Evolutionary conservation across 1,140 invertebrate species (phyloP).

Genomic region (Cotesia chilonis): DNA sequence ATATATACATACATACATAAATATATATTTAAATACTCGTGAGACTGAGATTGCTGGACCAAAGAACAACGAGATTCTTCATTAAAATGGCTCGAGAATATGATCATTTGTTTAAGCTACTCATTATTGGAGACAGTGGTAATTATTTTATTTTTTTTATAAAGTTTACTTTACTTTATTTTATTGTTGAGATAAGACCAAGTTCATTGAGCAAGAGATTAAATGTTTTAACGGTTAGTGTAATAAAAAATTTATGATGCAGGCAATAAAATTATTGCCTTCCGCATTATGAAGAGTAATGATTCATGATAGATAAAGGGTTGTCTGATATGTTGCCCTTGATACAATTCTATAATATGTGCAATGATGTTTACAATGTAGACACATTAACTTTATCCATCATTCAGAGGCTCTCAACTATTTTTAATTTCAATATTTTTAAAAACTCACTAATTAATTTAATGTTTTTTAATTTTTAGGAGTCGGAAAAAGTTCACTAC

Average conservation of each 20-base stretch:
- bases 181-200: no score
- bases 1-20: constrained; percentile 21
- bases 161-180: not conserved
- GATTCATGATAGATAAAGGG: constrained; percentile 3
- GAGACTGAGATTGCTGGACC: constrained; percentile 35
- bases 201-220: no score
- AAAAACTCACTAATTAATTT: not conserved
- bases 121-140: constrained; percentile 98
- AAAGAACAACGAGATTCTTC: constrained; percentile 15
- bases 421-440: not conserved
- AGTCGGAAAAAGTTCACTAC: constrained; percentile 96
- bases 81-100: constrained; percentile 86
- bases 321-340: constrained; percentile 24
- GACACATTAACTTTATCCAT: constrained; percentile 27
- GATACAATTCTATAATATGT: constrained; percentile 35
- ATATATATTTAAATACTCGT: constrained; percentile 30
- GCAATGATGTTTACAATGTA: constrained; percentile 18
- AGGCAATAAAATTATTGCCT: constrained; percentile 5
- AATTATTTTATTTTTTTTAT: constrained; percentile 64
- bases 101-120: constrained; percentile 97
- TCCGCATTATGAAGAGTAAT: constrained; percentile 22
- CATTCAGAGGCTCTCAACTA: constrained; percentile 30
- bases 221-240: not conserved
- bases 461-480: constrained; percentile 72
- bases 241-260: not conserved